Base-by-base conservation (phyloP, 2,888 invertebrate species). In the Apocheima hispidaria region DNA sequence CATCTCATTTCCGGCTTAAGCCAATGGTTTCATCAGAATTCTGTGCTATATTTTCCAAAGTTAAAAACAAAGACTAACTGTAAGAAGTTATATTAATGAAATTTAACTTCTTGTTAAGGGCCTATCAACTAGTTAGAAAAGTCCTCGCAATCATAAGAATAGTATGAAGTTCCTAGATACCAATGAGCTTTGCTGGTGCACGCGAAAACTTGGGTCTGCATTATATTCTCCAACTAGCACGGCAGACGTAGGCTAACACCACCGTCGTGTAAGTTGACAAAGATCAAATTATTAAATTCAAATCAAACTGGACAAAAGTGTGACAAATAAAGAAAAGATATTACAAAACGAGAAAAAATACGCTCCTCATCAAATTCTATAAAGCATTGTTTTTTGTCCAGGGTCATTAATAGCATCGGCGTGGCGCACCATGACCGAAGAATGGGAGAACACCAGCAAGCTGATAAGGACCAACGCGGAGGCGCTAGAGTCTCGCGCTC, bases 351-450 rank as follows among this genome's bases (percentile, higher is more conserved):
- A 35, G 14, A 14, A 35, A 6, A n/a, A 35, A 35, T 9, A 35
- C 14, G n/a, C 0, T 35, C n/a, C 14, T 14, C n/a, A n/a, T n/a
- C 14, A 26, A 26, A 4, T 26, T 26, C 30, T 30, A 9, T 10
- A 30, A 30, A 3, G 10, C 30, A 9, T 55, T 9, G 26, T 41
- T 36, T 52, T n/a, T 52, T 57, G 18, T 57, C 14, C 74, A 95
- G 95, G 94, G 50, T 96, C 96, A 74, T 89, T 95, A 51, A 94
- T 96, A 73, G 94, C 94, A 35, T 92, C 94, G 57, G 94, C 95
- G 50, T 98, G 98, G 98, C 95, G 95, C 73, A 95, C 95, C 59
- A 96, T 98, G 89, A 96, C 98, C 87, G 97, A 97, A 75, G 98
- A 98, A 79, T 94, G 98, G 86, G 98, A 98, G 83, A 96, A 95